A percentile compares a stretch with the other conserved stretches of the same genome.
Conservation (phyloP, 2,888 invertebrate species). For the Pecten maximus region DNA sequence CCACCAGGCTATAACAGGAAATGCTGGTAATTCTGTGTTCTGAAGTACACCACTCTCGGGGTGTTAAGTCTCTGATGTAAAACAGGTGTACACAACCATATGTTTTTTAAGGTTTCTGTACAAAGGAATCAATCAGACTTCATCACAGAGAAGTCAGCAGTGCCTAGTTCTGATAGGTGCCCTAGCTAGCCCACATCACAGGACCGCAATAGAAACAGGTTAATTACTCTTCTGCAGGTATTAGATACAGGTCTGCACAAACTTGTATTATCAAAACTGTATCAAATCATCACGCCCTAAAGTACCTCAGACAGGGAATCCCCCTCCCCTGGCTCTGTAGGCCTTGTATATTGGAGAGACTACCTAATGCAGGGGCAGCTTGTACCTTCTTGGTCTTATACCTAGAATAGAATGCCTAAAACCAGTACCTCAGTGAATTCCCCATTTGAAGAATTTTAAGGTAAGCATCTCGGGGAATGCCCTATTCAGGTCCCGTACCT, state of each 20-base stretch:
- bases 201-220: background rate
- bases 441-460: background rate
- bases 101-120: background rate
- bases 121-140: conserved; percentile 23
- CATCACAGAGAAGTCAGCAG: background rate
- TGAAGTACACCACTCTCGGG: background rate
- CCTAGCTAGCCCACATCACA: background rate
- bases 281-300: background rate
- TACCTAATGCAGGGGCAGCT: no score
- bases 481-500: background rate
- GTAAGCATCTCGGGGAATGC: background rate
- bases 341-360: background rate
- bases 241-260: background rate
- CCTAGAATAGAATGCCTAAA: no score
- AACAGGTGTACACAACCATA: conserved; percentile 2
- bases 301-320: background rate
- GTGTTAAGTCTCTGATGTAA: background rate
- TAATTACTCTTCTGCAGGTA: background rate
- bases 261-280: background rate
- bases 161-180: background rate
- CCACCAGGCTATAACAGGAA: background rate
- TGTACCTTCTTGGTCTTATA: no score
- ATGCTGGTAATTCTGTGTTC: background rate
- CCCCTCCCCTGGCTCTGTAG: background rate
- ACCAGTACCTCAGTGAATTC: no score